Conservation (phyloP, 2,797 vertebrate species). For the Accipiter superciliosus region DNA sequence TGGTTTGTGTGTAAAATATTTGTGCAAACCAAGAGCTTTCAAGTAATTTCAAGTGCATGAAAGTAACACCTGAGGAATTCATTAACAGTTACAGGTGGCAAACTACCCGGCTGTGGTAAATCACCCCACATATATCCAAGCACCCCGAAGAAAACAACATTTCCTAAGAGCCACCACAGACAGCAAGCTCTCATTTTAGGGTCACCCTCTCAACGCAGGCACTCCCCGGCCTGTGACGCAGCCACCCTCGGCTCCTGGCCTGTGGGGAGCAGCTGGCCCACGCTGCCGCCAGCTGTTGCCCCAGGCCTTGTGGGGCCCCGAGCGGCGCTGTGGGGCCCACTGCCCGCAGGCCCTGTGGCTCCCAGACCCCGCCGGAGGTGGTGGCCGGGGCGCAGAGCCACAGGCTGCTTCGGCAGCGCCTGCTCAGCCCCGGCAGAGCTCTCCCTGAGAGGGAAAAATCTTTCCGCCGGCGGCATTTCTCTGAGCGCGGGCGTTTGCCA, state of each 20-base stretch:
- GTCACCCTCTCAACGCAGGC: accelerated
- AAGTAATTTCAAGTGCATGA: neutral
- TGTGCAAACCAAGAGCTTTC: neutral
- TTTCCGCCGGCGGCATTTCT: neutral
- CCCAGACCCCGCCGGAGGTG: accelerated
- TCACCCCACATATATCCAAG: neutral
- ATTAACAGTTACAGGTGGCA: neutral
- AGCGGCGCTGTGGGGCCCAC: accelerated
- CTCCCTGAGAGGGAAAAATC: neutral
- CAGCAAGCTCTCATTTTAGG: neutral
- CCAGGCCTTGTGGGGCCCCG: neutral
- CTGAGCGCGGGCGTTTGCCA: neutral
- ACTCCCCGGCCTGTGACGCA: accelerated
- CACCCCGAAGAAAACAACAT: neutral
- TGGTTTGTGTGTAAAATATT: neutral
- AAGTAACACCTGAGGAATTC: neutral
- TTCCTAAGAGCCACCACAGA: neutral
- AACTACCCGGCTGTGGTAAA: neutral
- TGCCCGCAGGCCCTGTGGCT: no score
- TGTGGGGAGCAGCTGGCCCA: neutral
- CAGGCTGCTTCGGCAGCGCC: neutral
- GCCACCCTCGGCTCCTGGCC: accelerated
- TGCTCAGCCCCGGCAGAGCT: neutral
- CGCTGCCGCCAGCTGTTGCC: no score
- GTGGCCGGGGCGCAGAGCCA: accelerated